Evolutionary conservation across 2,113 vertebrate genomes (phyloP).

Genomic region (Amphiprion percula): DNA sequence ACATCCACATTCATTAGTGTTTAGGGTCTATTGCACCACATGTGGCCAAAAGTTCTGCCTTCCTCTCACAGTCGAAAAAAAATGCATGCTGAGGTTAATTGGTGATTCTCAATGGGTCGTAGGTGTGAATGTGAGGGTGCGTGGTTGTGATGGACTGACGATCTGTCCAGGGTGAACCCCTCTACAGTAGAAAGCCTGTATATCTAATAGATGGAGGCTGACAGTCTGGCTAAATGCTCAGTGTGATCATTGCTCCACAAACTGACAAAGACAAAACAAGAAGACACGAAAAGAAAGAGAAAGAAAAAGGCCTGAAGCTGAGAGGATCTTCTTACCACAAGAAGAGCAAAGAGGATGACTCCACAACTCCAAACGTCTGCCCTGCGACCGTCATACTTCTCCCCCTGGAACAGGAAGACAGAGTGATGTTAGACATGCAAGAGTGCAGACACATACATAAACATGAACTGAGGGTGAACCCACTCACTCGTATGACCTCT

Average conservation of each 20-base stretch:
- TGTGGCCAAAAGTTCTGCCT: too few relatives aligned
- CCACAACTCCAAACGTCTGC: constrained; percentile 96
- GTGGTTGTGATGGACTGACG: too few relatives aligned
- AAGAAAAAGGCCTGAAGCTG: neutral
- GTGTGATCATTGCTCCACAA: neutral
- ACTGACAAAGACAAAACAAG: neutral
- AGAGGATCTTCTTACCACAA: constrained; percentile 84
- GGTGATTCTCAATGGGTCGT: too few relatives aligned
- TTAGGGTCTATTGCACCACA: too few relatives aligned
- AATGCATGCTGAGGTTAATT: too few relatives aligned
- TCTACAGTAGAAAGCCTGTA: too few relatives aligned
- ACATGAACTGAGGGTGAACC: neutral
- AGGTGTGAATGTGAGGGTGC: too few relatives aligned
- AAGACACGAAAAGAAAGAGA: neutral
- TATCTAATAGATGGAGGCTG: too few relatives aligned
- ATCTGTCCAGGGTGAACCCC: too few relatives aligned
- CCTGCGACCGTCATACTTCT: constrained; percentile 92
- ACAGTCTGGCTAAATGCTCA: too few relatives aligned
- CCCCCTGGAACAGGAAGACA: constrained; percentile 81
- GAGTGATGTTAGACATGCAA: neutral
- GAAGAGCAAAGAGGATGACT: constrained; percentile 92
- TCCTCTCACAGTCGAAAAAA: too few relatives aligned
- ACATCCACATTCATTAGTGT: too few relatives aligned
- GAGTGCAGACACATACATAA: neutral
- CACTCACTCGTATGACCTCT: constrained; percentile 92